Conservation (phyloP, 2,113 vertebrate species). For the Martes martes region DNA sequence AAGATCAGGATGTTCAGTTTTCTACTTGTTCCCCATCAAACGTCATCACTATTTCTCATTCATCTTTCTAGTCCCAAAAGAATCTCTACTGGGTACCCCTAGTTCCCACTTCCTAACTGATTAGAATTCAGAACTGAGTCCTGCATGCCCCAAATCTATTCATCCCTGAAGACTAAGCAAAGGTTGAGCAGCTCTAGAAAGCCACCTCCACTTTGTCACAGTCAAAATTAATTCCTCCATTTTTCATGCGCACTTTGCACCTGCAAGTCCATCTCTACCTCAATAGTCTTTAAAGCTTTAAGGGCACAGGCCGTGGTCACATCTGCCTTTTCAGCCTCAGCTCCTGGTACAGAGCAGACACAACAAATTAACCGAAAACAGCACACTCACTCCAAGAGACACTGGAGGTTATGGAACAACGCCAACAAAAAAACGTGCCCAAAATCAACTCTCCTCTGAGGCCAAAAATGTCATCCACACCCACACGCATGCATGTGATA, state of each 20-base stretch:
- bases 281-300: not conserved
- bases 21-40: not conserved
- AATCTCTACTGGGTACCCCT: not conserved
- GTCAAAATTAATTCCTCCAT: not conserved
- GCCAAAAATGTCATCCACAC: not conserved
- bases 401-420: not conserved
- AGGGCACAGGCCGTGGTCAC: not conserved
- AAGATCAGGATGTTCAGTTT: not conserved
- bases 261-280: not conserved
- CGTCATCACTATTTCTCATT: not conserved
- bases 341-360: not conserved
- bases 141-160: not conserved
- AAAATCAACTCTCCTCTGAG: not conserved
- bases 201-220: not conserved
- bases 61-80: not conserved
- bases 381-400: not conserved
- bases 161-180: not conserved
- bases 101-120: not conserved
- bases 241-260: not conserved
- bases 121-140: conserved; percentile 11
- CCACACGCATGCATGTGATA: not conserved
- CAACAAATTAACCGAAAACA: not conserved
- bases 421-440: not conserved
- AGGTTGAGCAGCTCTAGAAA: not conserved
- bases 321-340: not conserved